These are phyloP conservation scores for Shargacucullia verbasci DNA, from an alignment of 2,888 invertebrate species.

Conservation along the genomic window DNA sequence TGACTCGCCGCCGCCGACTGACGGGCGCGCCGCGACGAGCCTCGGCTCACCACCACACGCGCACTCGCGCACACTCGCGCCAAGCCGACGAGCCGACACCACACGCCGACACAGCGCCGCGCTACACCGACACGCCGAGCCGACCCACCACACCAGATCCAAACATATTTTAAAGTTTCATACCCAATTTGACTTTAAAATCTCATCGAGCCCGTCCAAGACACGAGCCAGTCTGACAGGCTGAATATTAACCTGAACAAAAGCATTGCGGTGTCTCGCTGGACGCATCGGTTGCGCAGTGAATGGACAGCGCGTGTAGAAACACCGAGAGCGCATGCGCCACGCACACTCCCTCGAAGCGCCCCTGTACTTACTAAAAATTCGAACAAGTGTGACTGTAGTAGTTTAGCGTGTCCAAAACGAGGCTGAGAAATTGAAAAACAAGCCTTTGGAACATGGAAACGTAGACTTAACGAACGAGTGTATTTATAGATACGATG, in stretches of 20 bases:
- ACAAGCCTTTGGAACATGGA: constrained; percentile 52
- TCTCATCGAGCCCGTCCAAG: constrained; percentile 74
- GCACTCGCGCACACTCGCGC: constrained; percentile 79
- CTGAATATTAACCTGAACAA: constrained; percentile 80
- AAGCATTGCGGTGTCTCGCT: constrained; percentile 66
- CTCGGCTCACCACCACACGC: constrained; percentile 82
- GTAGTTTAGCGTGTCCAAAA: constrained; percentile 62
- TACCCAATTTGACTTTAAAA: constrained; percentile 87
- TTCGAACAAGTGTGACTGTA: constrained; percentile 64
- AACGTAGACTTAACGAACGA: constrained; percentile 24
- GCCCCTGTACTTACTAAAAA: constrained; percentile 64
- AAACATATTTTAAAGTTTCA: constrained; percentile 84
- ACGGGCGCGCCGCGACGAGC: constrained; percentile 85
- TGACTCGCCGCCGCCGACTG: constrained; percentile 88
- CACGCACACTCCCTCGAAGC: constrained; percentile 74
- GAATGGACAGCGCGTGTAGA: constrained; percentile 81
- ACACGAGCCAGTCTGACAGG: constrained; percentile 69
- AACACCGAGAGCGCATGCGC: constrained; percentile 81
- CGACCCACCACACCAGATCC: constrained; percentile 68
- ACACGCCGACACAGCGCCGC: constrained; percentile 66
- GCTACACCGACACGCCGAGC: constrained; percentile 62
- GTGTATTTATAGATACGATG: constrained; percentile 26
- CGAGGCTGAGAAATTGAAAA: constrained; percentile 65
- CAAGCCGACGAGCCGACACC: constrained; percentile 60
- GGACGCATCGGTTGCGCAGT: constrained; percentile 82